Conservation (phyloP, 2,113 vertebrate genomes). For the Cisticola juncidis region DNA sequence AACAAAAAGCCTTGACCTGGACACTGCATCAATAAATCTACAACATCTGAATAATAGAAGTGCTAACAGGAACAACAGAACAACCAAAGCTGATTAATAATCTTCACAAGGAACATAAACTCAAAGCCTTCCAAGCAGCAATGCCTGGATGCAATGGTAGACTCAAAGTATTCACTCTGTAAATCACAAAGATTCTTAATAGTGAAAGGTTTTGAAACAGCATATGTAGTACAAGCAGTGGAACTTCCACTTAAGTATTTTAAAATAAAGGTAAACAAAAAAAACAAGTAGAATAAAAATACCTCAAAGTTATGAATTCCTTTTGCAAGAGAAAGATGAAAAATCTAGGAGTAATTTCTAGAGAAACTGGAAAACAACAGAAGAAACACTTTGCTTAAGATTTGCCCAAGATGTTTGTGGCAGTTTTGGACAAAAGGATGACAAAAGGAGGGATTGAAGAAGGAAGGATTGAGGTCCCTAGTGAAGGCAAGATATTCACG, state of each 20-base stretch:
- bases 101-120: neutral
- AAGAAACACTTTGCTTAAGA: neutral
- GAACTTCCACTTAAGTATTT: neutral
- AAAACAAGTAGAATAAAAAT: neutral
- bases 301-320: accelerated
- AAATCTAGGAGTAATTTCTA: neutral
- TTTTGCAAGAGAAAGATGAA: neutral
- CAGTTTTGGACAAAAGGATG: neutral
- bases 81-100: neutral
- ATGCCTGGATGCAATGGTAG: neutral
- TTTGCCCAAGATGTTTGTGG: neutral
- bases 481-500: neutral
- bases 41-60: neutral
- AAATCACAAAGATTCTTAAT: neutral
- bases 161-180: neutral
- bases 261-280: neutral
- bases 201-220: neutral
- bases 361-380: neutral
- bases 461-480: neutral
- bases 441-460: neutral
- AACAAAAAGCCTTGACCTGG: neutral
- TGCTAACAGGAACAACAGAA: neutral
- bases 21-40: neutral
- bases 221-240: neutral
- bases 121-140: neutral